phyloP scores from a whole-genome alignment of 2,888 invertebrate genomes.

The Amiota mariae region DNA sequence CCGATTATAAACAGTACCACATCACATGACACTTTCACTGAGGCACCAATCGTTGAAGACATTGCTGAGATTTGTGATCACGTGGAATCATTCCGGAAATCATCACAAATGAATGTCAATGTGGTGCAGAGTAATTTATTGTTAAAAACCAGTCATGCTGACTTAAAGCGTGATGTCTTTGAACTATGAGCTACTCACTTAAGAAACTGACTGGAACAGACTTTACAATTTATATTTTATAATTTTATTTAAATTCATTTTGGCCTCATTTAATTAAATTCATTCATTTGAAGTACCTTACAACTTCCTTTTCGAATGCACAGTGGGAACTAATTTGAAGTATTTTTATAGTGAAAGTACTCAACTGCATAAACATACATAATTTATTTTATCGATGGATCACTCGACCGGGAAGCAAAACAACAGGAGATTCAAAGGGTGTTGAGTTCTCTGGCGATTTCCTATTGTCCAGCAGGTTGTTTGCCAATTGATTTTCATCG shows the following conservation, averaged over 20 bases:
- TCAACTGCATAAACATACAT: no score
- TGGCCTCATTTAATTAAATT: not conserved
- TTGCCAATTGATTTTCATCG: no score
- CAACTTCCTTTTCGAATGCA: no score
- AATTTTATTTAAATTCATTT: constrained; percentile 4
- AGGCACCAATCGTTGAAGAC: not conserved
- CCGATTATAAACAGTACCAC: constrained; percentile 5
- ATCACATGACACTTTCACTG: not conserved
- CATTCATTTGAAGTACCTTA: no score
- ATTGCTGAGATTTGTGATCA: not conserved
- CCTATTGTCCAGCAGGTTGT: no score
- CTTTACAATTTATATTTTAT: not conserved
- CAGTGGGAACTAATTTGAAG: no score
- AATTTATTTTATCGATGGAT: no score
- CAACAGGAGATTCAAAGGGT: no score
- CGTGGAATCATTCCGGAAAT: not conserved
- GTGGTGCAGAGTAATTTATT: constrained; percentile 58
- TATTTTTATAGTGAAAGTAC: no score
- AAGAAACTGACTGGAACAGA: not conserved
- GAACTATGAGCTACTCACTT: constrained; percentile 39
- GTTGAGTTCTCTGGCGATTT: no score
- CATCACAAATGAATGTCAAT: constrained; percentile 24
- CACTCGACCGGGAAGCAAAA: no score
- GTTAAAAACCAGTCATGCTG: constrained; percentile 49
- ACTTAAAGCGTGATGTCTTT: constrained; percentile 47